Base-by-base conservation (phyloP, 92 coral and sea anemone genomes). In the Scolanthus callimorphus region DNA sequence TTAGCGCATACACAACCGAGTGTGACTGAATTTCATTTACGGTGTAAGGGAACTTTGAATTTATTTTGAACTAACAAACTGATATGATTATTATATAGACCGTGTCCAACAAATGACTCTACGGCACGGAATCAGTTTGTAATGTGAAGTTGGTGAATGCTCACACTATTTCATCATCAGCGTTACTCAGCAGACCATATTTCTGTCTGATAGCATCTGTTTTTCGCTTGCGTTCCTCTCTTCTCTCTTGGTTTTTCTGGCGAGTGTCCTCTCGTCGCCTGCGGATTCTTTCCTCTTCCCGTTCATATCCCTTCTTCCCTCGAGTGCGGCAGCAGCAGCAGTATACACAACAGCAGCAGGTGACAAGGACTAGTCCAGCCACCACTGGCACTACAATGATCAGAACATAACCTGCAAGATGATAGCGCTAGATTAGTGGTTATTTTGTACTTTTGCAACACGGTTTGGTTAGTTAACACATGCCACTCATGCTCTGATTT, bases 191-290 rank as follows among this genome's bases (percentile, higher is more conserved):
- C 57, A 94, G 76, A 25, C 99, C 99, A 68, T 94, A 94, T 50
- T 88, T 94, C 63, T 84, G 85, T 21, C 99, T 59, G 25, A 94
- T 94, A 37, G 99, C 96, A 70, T 94, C 99, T 4, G 96, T 79
- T 55, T 73, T 84, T 48, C 74, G 41, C 43, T 59, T 69, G 38
- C 96, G 78, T 13, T 84, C 77, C 49, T 84, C 86, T 45, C 84
- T 71, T 46, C 96, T 78, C 59, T 85, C 88, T 1, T 84, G 96
- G 37, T 76, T 78, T 34, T 90, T 78, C 25, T 77, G 80, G 17
- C 80, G 74, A 19, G 76, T 66, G 31, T 94, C 95, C 49, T 71
- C 69, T 1, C 85, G 78, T 29, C 79, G 67, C 49, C 59, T 78
- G 27, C 84, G 72, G 59, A 84, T 70, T 60, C 89, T 84, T 27